These are phyloP conservation scores for Shargacucullia verbasci DNA, from an alignment of 2,888 invertebrate genomes.

Conservation along the genomic window DNA sequence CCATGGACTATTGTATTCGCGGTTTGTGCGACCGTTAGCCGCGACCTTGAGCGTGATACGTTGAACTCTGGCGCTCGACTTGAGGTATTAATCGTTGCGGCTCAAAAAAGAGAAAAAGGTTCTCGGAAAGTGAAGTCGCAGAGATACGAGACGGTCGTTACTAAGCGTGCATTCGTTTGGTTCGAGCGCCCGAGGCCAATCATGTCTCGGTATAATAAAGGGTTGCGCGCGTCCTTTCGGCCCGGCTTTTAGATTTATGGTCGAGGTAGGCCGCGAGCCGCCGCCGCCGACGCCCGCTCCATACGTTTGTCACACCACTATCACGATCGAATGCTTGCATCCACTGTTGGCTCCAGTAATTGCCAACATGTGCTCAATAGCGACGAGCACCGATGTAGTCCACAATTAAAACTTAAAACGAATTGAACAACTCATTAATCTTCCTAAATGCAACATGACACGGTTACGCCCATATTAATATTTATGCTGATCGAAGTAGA, in stretches of 20 bases:
- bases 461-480: constrained; percentile 78
- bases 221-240: constrained; percentile 82
- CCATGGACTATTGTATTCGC: constrained; percentile 67
- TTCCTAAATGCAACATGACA: constrained; percentile 75
- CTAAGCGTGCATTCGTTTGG: constrained; percentile 81
- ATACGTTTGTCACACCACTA: constrained; percentile 83
- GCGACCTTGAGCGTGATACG: constrained; percentile 69
- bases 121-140: constrained; percentile 74
- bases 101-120: constrained; percentile 68
- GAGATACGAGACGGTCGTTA: constrained; percentile 78
- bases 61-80: constrained; percentile 69
- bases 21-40: constrained; percentile 59
- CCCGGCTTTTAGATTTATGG: constrained; percentile 82
- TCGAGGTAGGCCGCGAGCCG: constrained; percentile 66
- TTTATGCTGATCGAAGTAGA: constrained; percentile 80
- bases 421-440: constrained; percentile 64
- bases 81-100: constrained; percentile 61
- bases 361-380: constrained; percentile 67
- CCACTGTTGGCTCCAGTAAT: constrained; percentile 67
- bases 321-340: constrained; percentile 69
- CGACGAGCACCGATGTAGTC: constrained; percentile 23
- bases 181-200: constrained; percentile 85
- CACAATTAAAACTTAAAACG: constrained; percentile 63
- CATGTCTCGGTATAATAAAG: constrained; percentile 87
- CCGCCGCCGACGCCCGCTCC: constrained; percentile 73